Evolutionary conservation across 1,140 invertebrate species (phyloP), one percentile per base, ranked within the genome.

Genomic region (Rhyzopertha dominica): DNA sequence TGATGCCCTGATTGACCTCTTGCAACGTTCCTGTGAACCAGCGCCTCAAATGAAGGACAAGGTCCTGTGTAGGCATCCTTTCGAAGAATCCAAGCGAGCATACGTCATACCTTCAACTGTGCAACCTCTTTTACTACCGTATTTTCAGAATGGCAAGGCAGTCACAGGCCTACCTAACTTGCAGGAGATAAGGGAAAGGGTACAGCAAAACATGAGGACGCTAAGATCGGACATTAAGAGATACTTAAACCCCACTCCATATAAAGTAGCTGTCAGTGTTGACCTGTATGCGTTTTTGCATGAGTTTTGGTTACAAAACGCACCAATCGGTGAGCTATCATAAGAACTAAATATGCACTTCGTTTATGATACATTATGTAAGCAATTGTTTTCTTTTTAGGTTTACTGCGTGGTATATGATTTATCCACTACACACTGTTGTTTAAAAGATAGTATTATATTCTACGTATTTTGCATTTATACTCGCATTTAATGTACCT

Each of bases 211-310:
- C 1, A 69, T 98, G 25, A 76, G 76, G 26, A 85, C 84, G 2
- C 67, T 98, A 17, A 69, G 95, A 25, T 82, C 86, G 49, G 96
- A 99, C 72, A 93, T 95, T 62, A 95, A 94, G 68, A 76, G 96
- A 54, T 90, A 86, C 54, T 74, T 99, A 19, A 98, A 99, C 74
- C 95, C 95, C 22, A 98, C 95, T 10, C 95, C 95, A 2, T 98
- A 98, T 59, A 99, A 99, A 80, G 95, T 98, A 14, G 88, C 95
- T 1, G 93, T 99, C 1, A 95, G 90, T 57, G 90, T 91, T 66
- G 76, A 86, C 57, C 73, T 99, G 18, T 99, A 97, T 71, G 84
- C 80, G 49, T 98, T 94, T 68, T 91, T 98, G 51, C 95, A 98
- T 65, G 82, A 93, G 56, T 72, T 99, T 60, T 98, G 96, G 95